Conservation (phyloP, 2,888 invertebrate species). For the Caenorhabditis sp. region DNA sequence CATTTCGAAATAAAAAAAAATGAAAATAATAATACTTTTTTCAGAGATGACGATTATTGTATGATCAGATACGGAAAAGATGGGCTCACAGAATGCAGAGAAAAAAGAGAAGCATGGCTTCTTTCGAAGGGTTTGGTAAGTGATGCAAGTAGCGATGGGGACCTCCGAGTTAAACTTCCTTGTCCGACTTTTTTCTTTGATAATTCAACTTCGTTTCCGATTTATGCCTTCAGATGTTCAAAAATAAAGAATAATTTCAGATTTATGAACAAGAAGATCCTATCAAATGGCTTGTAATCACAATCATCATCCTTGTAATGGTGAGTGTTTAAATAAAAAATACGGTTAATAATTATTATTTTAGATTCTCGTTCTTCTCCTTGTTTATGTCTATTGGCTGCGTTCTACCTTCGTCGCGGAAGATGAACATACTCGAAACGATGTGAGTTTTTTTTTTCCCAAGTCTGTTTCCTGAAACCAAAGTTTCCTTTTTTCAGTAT, state of each 20-base stretch:
- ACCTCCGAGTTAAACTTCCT: too few species aligned
- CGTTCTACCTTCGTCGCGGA: constrained; percentile 19
- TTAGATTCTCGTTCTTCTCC: constrained; percentile 15
- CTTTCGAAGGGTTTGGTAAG: not conserved
- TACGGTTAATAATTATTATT: not conserved
- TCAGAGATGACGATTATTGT: constrained; percentile 28
- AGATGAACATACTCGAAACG: constrained; percentile 14
- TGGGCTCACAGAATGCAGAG: constrained; percentile 2
- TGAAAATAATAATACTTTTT: not conserved
- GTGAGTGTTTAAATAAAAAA: not conserved
- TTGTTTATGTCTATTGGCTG: constrained; percentile 34
- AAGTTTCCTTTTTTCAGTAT: not conserved
- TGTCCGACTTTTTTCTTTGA: too few species aligned
- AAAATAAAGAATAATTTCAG: not conserved
- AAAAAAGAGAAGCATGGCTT: constrained; percentile 9
- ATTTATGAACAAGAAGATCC: not conserved
- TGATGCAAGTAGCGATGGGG: not conserved
- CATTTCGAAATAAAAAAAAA: not conserved
- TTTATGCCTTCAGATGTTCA: not conserved
- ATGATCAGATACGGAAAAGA: constrained; percentile 13
- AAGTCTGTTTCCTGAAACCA: too few species aligned
- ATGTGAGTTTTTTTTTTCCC: constrained; percentile 2
- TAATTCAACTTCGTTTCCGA: too few species aligned
- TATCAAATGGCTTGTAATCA: constrained; percentile 22
- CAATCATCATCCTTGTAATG: constrained; percentile 10